A percentile compares a stretch with the other conserved stretches of the same genome.
These are phyloP conservation scores for Alfaro cultratus DNA, from an alignment of 2,797 vertebrate species.

Conservation along the genomic window DNA sequence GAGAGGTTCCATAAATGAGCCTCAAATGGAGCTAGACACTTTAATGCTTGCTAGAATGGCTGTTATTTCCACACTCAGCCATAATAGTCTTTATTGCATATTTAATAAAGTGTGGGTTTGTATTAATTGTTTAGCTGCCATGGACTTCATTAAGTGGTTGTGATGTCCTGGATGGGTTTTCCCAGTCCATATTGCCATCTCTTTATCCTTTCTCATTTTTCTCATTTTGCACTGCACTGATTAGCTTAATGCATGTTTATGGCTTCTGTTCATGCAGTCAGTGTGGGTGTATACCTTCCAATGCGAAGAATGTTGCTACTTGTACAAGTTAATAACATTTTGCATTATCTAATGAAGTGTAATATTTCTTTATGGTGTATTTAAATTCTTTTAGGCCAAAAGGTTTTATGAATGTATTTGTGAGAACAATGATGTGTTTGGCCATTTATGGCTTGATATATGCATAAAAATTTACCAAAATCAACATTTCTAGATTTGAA, in stretches of 20 bases:
- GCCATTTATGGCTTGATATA: background rate
- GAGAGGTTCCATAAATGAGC: constrained; percentile 78
- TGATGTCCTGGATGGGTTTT: constrained; percentile 59
- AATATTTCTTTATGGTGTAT: background rate
- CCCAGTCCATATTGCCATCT: constrained; percentile 38
- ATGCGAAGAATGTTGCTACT: constrained; percentile 30
- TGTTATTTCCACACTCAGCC: constrained; percentile 77
- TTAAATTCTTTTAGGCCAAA: background rate
- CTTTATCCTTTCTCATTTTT: constrained; percentile 58
- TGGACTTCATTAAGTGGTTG: constrained; percentile 74
- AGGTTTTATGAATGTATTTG: background rate
- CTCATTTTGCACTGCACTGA: constrained; percentile 37
- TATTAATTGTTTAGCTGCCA: constrained; percentile 82
- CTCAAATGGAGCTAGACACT: constrained; percentile 80
- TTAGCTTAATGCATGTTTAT: constrained; percentile 51
- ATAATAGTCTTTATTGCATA: constrained; percentile 77
- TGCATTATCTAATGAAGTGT: constrained; percentile 12
- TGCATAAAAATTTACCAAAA: background rate
- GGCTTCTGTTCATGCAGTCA: constrained; percentile 27
- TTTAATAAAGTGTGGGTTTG: constrained; percentile 76
- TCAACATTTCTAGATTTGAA: background rate
- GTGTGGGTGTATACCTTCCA: constrained; percentile 21
- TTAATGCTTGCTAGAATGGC: constrained; percentile 76
- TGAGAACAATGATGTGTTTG: background rate
- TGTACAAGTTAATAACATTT: constrained; percentile 18